Conservation (phyloP, 1,140 invertebrate species). For the Ruditapes philippinarum region DNA sequence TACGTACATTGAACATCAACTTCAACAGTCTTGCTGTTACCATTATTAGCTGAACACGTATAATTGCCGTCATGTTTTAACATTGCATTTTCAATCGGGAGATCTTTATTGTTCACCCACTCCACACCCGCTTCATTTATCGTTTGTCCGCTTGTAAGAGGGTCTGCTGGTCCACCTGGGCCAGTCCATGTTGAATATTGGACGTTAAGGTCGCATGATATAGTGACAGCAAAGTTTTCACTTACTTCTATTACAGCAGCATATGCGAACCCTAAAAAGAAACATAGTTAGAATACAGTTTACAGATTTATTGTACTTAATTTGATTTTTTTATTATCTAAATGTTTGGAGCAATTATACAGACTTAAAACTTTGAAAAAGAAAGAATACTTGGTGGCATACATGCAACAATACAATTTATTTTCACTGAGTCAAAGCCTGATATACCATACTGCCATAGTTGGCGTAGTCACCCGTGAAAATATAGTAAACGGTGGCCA, state of each 20-base stretch:
- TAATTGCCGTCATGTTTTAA: background rate
- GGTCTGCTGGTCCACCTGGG: background rate
- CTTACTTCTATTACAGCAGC: background rate
- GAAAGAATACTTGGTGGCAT: too few species aligned
- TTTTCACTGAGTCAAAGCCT: too few species aligned
- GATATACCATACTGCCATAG: too few species aligned
- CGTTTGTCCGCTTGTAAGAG: background rate
- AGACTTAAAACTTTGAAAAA: too few species aligned
- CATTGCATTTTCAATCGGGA: background rate
- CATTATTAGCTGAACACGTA: background rate
- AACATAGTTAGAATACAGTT: too few species aligned
- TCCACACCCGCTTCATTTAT: background rate
- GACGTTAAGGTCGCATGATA: background rate
- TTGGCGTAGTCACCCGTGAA: too few species aligned
- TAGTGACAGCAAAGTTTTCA: background rate
- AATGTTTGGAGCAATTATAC: too few species aligned
- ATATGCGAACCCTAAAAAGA: background rate
- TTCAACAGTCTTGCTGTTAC: background rate
- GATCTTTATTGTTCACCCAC: background rate
- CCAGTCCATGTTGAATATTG: conserved; percentile 9
- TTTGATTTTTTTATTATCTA: too few species aligned
- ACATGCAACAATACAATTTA: too few species aligned
- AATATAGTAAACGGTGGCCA: too few species aligned
- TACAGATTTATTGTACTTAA: too few species aligned
- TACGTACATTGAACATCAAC: background rate